phyloP scores from a whole-genome alignment of 2,797 vertebrate species.

The Lycodopsis pacificus region DNA sequence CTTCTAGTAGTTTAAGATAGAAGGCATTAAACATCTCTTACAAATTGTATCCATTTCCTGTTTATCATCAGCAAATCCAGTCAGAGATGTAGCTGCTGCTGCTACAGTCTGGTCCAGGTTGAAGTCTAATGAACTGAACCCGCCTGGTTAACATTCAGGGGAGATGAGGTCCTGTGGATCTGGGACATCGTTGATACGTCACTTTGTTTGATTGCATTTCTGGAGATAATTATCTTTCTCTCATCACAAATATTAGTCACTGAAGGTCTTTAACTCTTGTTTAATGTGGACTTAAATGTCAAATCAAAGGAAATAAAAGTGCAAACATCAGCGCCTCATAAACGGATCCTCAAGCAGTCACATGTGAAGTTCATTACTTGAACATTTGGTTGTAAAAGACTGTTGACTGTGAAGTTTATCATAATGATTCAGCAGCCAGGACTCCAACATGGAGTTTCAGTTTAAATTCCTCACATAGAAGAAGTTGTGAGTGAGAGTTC shows the following conservation, averaged over 20 bases:
- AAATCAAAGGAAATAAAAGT: background rate
- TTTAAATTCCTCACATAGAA: conserved; percentile 4
- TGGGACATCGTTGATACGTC: background rate
- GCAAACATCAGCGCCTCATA: background rate
- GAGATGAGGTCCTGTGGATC: background rate
- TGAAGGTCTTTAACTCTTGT: background rate
- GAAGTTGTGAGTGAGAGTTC: background rate
- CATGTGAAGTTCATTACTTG: conserved; percentile 43
- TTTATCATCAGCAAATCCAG: background rate
- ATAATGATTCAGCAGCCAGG: conserved; percentile 38
- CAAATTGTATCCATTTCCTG: background rate
- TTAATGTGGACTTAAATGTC: background rate
- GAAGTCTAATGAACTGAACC: background rate
- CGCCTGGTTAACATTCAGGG: background rate
- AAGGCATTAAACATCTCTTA: background rate
- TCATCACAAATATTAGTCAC: too few species aligned
- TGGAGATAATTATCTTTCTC: background rate
- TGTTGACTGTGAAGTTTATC: conserved; percentile 30
- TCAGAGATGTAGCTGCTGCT: background rate
- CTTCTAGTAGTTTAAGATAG: background rate
- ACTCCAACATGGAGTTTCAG: conserved; percentile 16
- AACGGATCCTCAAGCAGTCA: conserved; percentile 2
- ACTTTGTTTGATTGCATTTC: background rate
- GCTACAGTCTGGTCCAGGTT: background rate
- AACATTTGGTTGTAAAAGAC: conserved; percentile 39